Base-by-base conservation (phyloP, 2,113 vertebrate genomes). In the Salvelinus sp. region DNA sequence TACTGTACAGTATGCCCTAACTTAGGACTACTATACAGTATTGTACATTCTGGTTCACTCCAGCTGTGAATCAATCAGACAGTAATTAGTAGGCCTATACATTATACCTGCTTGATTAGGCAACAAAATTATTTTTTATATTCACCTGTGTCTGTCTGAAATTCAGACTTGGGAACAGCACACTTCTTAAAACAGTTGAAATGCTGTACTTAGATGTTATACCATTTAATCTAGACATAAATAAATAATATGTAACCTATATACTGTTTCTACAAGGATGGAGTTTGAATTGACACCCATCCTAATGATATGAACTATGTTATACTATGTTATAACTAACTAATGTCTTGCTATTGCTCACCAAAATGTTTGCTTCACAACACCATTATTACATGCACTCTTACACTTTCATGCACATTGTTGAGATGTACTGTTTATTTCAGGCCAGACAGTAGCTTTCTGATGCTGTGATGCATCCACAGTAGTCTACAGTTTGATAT, bases 11-110 rank as follows among this genome's bases (percentile, higher is more conserved):
- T 9, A 12, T 4, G 28, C 3, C 4, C 28, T 30, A 30, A 33
- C 30, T 1, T 33, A 33, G 30, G 6, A 33, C 30, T 33, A 33
- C 30, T 6, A 6, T 28, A 23, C 62, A 64, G 4, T 10, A 14
- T 66, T 16, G 58, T 22, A 62, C 58, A 16, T 62, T 62, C n/a
- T 62, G 58, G 38, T 62, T 62, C 58, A 62, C n/a, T 62, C 58
- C 58, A 22, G 48, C 48, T 50, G 14, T 2, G 48, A 50, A 16
- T 50, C 48, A 50, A 50, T 54, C 48, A 16, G 48, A 54, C 48
- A 16, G 4, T 54, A 18, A 54, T 54, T 54, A 16, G 48, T 54
- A 54, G 48, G 48, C 48, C 48, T 14, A 54, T 54, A 14, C 38
- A 44, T 44, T 2, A 2, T 44, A 44, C 38, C 38, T 44, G 38